Evolutionary conservation across 2,888 invertebrate species (phyloP).

Genomic region (Leptodirus hochenwartii): DNA sequence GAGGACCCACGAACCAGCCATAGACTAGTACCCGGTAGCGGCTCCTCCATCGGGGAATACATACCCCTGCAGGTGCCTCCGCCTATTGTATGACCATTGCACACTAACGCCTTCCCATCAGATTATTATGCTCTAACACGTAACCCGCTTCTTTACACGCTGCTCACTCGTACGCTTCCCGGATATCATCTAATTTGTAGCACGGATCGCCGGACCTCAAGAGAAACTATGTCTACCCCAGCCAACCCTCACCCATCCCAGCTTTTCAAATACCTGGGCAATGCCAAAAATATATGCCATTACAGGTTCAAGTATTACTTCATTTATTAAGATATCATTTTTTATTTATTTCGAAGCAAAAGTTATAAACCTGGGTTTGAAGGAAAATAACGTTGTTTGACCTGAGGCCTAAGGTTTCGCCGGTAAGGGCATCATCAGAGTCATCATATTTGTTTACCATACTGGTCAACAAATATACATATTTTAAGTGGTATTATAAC

Average conservation of each 20-base stretch:
- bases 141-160: conserved; percentile 13
- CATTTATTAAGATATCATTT: conserved; percentile 6
- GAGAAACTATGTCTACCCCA: conserved; percentile 53
- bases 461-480: no score
- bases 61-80: conserved; percentile 41
- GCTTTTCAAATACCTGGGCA: conserved; percentile 39
- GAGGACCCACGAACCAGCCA: conserved; percentile 46
- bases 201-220: conserved; percentile 44
- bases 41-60: conserved; percentile 28
- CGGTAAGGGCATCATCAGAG: no score
- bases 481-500: no score
- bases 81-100: conserved; percentile 1
- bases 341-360: no score
- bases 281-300: conserved; percentile 39
- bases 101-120: background rate
- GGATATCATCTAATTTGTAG: conserved; percentile 17
- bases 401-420: no score
- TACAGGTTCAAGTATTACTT: conserved; percentile 26
- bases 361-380: no score
- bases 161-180: no score
- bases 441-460: no score
- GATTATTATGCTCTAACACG: no score
- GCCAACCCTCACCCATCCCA: conserved; percentile 42
- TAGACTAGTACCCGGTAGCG: conserved; percentile 22
- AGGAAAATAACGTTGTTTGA: no score